Conservation (phyloP, 92 coral and sea anemone species). For the Montipora capitata region DNA sequence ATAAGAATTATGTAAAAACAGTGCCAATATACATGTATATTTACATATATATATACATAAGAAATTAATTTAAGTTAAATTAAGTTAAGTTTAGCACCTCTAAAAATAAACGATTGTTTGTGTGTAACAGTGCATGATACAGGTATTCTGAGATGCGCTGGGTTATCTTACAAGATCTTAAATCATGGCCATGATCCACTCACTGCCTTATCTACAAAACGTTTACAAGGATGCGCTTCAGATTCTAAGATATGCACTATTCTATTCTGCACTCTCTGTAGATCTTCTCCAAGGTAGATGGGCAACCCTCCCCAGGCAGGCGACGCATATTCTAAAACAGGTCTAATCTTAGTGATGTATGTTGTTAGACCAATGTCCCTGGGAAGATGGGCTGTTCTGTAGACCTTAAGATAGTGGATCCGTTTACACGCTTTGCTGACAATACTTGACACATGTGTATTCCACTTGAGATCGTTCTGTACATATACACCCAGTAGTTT, state of each 20-base stretch:
- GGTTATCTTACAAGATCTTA: too few species aligned
- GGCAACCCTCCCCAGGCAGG: conserved; percentile 69
- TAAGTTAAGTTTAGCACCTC: too few species aligned
- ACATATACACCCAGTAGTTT: conserved; percentile 61
- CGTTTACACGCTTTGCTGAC: conserved; percentile 61
- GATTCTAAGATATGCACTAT: conserved; percentile 2
- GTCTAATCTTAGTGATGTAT: conserved; percentile 50
- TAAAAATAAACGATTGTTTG: too few species aligned
- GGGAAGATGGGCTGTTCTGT: conserved; percentile 56
- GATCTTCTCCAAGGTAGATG: too few species aligned
- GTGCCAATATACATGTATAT: too few species aligned
- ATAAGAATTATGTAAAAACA: too few species aligned
- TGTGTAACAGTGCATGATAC: too few species aligned
- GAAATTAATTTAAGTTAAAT: too few species aligned
- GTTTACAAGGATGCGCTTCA: conserved; percentile 23
- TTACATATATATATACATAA: too few species aligned
- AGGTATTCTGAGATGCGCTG: too few species aligned
- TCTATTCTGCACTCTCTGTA: too few species aligned
- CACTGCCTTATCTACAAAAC: conserved; percentile 7
- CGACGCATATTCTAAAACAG: conserved; percentile 60
- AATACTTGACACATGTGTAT: conserved; percentile 55
- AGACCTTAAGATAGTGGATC: conserved; percentile 57
- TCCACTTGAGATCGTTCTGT: conserved; percentile 73
- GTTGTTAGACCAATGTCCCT: conserved; percentile 63
- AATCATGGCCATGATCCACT: background rate